Evolutionary conservation across 2,888 invertebrate species (phyloP), one percentile per base, ranked within the genome.

Genomic region (Eubasilissa splendida): DNA sequence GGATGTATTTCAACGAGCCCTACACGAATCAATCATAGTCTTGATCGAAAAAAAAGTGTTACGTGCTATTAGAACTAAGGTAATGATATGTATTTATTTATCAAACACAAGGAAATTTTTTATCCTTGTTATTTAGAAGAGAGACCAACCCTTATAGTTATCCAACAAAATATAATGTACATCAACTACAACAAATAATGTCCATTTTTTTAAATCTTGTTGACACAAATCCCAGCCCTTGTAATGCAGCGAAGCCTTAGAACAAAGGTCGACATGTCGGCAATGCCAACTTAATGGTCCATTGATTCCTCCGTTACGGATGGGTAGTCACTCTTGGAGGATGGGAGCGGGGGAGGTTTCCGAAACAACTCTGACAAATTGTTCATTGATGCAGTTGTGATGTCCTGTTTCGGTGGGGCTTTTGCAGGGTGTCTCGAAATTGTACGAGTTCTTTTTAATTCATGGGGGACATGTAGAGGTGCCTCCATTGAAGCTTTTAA

Each of bases 341-440:
- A 14, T 56, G 50, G 54, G 14, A 0, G 54, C 50, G 53, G n/a
- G 12, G 59, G 58, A 22, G 22, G 22, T 22, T 22, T 22, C 22
- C 22, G 22, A 22, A 68, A 77, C 75, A 79, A 79, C 68, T 74
- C 74, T 22, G 59, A 79, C 79, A 79, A 79, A 79, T 79, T 75
- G 79, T 58, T 79, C 75, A 75, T 53, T 79, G 79, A 79, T 79
- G 79, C 79, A 79, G 74, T 74, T 74, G 74, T 79, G 79, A 75
- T 79, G 79, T 79, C 60, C 50, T 75, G 74, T 79, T 79, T 52
- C 63, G 66, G 1, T 14, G 10, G 68, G 4, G n/a, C 58, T 63
- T 63, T 22, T 42, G 22, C n/a, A 5, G 33, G 14, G 22, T 5
- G 31, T 9, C 68, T 8, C 42, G 50, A 14, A 70, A 33, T 71